These are phyloP conservation scores for Mystacornis crossleyi DNA, from an alignment of 2,113 vertebrate genomes.

Conservation along the genomic window DNA sequence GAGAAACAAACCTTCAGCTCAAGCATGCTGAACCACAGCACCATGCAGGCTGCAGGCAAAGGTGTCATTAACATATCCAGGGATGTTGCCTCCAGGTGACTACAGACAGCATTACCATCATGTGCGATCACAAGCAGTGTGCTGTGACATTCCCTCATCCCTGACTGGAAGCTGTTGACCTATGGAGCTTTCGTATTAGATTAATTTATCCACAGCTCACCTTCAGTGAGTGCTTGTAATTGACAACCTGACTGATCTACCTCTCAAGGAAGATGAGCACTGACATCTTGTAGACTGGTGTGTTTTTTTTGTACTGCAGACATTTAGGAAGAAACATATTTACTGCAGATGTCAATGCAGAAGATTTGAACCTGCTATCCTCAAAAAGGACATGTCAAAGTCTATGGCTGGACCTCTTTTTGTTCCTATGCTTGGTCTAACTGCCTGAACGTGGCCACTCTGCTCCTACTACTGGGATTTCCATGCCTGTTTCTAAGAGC, in stretches of 20 bases:
- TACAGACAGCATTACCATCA: background rate
- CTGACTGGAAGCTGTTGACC: conserved; percentile 6
- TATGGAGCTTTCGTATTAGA: conserved; percentile 29
- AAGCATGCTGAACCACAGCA: background rate
- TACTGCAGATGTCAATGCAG: background rate
- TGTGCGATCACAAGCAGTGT: background rate
- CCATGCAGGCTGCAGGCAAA: background rate
- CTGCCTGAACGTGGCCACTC: background rate
- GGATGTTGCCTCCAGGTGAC: background rate
- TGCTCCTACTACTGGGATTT: background rate
- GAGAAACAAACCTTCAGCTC: background rate
- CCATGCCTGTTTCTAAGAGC: background rate
- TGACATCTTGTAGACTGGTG: background rate
- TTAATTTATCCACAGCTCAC: conserved; percentile 12
- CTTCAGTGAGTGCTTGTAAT: background rate
- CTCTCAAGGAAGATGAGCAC: background rate
- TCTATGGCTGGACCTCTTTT: background rate
- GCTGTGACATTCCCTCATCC: background rate
- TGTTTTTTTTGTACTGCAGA: background rate
- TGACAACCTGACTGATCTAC: background rate
- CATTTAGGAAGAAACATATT: background rate
- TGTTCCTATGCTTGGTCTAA: background rate
- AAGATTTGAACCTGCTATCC: background rate
- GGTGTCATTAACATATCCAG: background rate
- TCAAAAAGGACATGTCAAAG: background rate